Percentiles rank a stretch among this genome's conserved stretches.
Conservation (phyloP, 2,888 invertebrate species). For the Caenorhabditis sinica region DNA sequence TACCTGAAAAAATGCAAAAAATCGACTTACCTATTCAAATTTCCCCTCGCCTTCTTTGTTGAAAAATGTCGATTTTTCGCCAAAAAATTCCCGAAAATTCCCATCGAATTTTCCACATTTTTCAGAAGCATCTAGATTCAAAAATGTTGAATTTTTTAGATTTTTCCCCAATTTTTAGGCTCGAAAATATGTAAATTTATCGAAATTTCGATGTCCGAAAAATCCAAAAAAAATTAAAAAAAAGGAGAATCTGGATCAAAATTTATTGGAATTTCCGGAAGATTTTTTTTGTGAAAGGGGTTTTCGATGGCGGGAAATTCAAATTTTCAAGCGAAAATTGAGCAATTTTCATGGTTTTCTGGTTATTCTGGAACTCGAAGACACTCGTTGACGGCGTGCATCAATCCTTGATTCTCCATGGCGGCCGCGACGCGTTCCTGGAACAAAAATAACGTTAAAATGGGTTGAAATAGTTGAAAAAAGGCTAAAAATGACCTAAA, state of each 20-base stretch:
- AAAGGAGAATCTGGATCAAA: too few species aligned
- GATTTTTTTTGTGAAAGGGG: constrained; percentile 4
- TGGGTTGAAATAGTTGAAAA: too few species aligned
- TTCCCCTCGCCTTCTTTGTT: constrained; percentile 43
- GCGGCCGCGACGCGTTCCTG: constrained; percentile 97
- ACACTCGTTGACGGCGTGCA: constrained; percentile 96
- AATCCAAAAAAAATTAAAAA: too few species aligned
- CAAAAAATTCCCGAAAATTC: not conserved
- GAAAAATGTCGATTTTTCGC: constrained; percentile 11
- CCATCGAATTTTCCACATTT: not conserved
- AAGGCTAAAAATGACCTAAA: not conserved
- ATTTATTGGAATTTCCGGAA: too few species aligned
- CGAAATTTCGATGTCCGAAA: too few species aligned
- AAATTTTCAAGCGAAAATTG: too few species aligned
- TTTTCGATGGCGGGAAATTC: too few species aligned
- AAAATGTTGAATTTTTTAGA: too few species aligned
- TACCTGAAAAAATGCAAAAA: not conserved
- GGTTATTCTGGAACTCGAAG: constrained; percentile 84
- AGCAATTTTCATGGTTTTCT: not conserved
- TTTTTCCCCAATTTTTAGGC: too few species aligned
- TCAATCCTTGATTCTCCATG: constrained; percentile 93
- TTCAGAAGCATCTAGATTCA: not conserved
- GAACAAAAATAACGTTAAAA: not conserved
- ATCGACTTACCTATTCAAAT: constrained; percentile 42
- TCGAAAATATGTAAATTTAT: too few species aligned